Base-by-base conservation (phyloP, 1,140 invertebrate species). In the Ceratoteleas bidentatus region DNA sequence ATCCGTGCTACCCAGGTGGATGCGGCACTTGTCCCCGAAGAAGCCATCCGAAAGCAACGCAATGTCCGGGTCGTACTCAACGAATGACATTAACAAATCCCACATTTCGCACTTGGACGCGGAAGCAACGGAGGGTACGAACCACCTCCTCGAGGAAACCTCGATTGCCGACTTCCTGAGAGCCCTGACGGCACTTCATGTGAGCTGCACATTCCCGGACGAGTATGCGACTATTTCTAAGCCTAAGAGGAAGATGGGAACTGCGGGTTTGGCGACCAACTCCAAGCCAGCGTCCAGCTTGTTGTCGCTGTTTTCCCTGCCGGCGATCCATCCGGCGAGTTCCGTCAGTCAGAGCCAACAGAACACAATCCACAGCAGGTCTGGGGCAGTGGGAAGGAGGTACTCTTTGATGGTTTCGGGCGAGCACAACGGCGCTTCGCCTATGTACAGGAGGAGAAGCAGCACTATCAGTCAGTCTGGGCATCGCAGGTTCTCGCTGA, bases 141-240 rank as follows among this genome's bases (percentile, higher is more conserved):
- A 93, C 15, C 92, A 93, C 85, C 90, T 96, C 16, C 88, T 96
- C 47, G 95, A 96, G 90, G 93, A 96, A 83, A 96, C 95, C 0
- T 96, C 94, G 14, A 89, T 96, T 9, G 95, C 95, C 2, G 95
- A 96, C 88, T 93, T 96, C 15, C 90, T 96, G 11, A 90, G 95
- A 36, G 95, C 95, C 0, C 85, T 96, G 11, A 93, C 95, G 24
- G 93, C 93, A 40, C 88, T 95, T 38, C 93, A 94, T 45, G 87
- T 90, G 66, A 86, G 89, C 8, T 78, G 68, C 58, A 79, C 85
- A 11, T 81, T 87, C 4, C 87, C 86, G 0, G 84, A 88, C 10
- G 87, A 90, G 6, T 88, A 80, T 53, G 6, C 72, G 0, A 14
- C 77, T 9, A 86, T 69, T 0, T 16, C 77, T 10, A 86, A 87